Percentiles rank a stretch among this genome's conserved stretches.
Conservation (phyloP, 1,140 invertebrate species). For the Pseudomyrmex flavicornis region DNA sequence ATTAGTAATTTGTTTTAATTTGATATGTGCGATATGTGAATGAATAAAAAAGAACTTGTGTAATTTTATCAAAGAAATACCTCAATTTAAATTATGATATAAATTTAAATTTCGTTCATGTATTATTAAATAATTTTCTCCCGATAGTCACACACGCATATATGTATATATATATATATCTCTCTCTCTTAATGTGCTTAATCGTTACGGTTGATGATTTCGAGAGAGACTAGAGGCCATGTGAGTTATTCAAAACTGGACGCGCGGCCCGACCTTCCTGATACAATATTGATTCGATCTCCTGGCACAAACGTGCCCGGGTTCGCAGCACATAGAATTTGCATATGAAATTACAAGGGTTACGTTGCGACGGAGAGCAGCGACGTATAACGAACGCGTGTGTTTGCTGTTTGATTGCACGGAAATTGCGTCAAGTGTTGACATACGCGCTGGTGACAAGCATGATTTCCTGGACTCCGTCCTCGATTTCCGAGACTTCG, state of each 20-base stretch:
- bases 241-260: conserved; percentile 29
- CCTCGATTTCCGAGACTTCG: not conserved
- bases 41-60: no score
- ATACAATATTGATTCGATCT: conserved; percentile 74
- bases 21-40: no score
- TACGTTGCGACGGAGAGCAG: conserved; percentile 35
- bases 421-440: conserved; percentile 70
- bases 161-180: no score
- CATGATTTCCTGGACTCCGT: conserved; percentile 65
- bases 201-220: not conserved
- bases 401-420: conserved; percentile 74
- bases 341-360: conserved; percentile 71
- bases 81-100: no score
- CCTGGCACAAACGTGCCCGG: conserved; percentile 46
- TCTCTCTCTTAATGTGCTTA: not conserved
- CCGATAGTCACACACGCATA: no score
- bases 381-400: conserved; percentile 50
- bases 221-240: not conserved
- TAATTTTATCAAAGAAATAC: no score
- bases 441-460: conserved; percentile 64
- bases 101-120: not conserved
- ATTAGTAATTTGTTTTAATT: no score
- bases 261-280: conserved; percentile 58
- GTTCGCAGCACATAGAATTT: conserved; percentile 66
- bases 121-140: not conserved